phyloP scores from a whole-genome alignment of 2,113 vertebrate species.

The Antechinus stuartii region DNA sequence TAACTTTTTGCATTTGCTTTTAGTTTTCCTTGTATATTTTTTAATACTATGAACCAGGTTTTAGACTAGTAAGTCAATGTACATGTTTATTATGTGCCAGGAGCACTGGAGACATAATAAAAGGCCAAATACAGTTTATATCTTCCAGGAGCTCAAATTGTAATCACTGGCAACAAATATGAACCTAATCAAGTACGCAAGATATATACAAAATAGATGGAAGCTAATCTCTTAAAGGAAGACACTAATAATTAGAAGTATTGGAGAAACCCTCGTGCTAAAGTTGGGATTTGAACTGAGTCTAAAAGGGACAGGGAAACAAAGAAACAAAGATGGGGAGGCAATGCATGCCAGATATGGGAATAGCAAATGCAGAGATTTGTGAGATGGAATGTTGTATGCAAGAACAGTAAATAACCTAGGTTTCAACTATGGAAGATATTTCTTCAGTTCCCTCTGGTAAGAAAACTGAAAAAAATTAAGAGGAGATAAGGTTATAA shows the following conservation, averaged over 20 bases:
- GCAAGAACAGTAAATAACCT: neutral
- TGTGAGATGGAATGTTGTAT: neutral
- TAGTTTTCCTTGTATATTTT: conserved; percentile 43
- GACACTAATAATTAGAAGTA: neutral
- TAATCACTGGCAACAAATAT: neutral
- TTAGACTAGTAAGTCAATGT: neutral
- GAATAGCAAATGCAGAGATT: neutral
- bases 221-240: neutral
- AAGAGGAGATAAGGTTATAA: neutral
- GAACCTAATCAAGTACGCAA: neutral
- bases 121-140: neutral
- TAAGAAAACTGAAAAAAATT: neutral
- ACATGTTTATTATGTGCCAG: neutral
- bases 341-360: neutral
- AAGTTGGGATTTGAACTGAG: neutral
- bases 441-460: neutral
- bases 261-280: neutral
- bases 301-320: neutral
- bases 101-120: neutral
- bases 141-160: neutral
- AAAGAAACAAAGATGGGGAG: neutral
- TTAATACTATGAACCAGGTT: conserved; percentile 42
- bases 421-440: neutral
- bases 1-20: conserved; percentile 22
- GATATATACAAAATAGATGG: neutral